These are phyloP conservation scores for Verasper variegatus DNA, from an alignment of 2,113 vertebrate species.

Conservation along the genomic window DNA sequence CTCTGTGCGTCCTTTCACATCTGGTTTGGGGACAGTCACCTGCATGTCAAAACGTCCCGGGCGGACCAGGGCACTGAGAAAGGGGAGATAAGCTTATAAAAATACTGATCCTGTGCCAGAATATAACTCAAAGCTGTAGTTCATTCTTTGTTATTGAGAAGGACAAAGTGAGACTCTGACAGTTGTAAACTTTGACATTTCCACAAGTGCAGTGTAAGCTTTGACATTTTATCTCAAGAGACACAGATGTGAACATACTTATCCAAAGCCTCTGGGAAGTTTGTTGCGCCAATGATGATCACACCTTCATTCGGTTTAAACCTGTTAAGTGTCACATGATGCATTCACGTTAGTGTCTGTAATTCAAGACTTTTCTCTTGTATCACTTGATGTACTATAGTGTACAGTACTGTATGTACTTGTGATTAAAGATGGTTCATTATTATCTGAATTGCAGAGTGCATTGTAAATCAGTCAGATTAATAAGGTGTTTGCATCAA, in stretches of 20 bases:
- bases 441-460: too few relatives aligned
- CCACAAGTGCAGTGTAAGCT: not conserved
- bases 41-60: slow-evolving; percentile 99
- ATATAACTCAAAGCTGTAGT: not conserved
- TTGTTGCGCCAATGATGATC: slow-evolving; percentile 98
- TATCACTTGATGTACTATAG: too few relatives aligned
- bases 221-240: not conserved
- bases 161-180: not conserved
- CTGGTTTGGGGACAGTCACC: slow-evolving; percentile 96
- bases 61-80: slow-evolving; percentile 91
- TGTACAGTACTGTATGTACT: too few relatives aligned
- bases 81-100: not conserved
- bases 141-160: not conserved
- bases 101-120: not conserved
- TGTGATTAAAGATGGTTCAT: too few relatives aligned
- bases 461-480: too few relatives aligned
- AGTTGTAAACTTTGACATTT: not conserved
- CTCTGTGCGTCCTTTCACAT: slow-evolving; percentile 96
- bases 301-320: slow-evolving; percentile 99
- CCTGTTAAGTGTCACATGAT: slow-evolving; percentile 69
- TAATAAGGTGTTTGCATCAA: too few relatives aligned
- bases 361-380: not conserved
- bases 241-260: slow-evolving; percentile 85
- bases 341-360: not conserved
- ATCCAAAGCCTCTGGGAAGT: slow-evolving; percentile 97